Percentiles rank a stretch among this genome's conserved stretches.
These are phyloP conservation scores for Umimayanthus kanabou DNA, from an alignment of 92 coral and sea anemone species.

Conservation along the genomic window DNA sequence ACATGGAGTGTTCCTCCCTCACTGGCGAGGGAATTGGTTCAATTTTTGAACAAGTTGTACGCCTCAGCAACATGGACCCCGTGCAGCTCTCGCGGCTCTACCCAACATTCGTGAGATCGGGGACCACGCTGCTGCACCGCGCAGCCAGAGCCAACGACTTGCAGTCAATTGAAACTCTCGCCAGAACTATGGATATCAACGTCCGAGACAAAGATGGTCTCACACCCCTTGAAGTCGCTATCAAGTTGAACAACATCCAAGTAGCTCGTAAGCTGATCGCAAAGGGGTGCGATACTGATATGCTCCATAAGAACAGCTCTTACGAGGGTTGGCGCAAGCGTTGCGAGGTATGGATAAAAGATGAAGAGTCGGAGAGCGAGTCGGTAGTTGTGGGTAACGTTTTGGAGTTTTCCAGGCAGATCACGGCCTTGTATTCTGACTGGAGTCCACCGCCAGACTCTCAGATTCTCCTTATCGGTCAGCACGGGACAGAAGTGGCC, in stretches of 20 bases:
- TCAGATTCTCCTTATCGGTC: conserved; percentile 74
- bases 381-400: conserved; percentile 61
- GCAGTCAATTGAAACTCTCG: conserved; percentile 72
- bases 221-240: conserved; percentile 70
- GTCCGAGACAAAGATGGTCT: conserved; percentile 65
- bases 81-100: conserved; percentile 70
- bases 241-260: conserved; percentile 49
- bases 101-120: conserved; percentile 69
- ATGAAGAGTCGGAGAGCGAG: conserved; percentile 51
- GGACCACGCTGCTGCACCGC: conserved; percentile 77
- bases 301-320: conserved; percentile 15
- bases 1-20: conserved; percentile 76
- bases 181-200: conserved; percentile 72
- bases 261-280: conserved; percentile 64
- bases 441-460: conserved; percentile 62
- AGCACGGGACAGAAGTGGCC: conserved; percentile 72
- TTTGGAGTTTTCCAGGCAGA: conserved; percentile 63
- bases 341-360: conserved; percentile 82
- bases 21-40: conserved; percentile 56
- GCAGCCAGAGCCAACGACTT: conserved; percentile 77
- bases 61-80: conserved; percentile 76
- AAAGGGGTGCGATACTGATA: conserved; percentile 71
- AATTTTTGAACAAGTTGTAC: conserved; percentile 68
- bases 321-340: conserved; percentile 68
- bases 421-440: conserved; percentile 72